phyloP scores from a whole-genome alignment of 2,797 vertebrate genomes.

The Liasis olivaceus region DNA sequence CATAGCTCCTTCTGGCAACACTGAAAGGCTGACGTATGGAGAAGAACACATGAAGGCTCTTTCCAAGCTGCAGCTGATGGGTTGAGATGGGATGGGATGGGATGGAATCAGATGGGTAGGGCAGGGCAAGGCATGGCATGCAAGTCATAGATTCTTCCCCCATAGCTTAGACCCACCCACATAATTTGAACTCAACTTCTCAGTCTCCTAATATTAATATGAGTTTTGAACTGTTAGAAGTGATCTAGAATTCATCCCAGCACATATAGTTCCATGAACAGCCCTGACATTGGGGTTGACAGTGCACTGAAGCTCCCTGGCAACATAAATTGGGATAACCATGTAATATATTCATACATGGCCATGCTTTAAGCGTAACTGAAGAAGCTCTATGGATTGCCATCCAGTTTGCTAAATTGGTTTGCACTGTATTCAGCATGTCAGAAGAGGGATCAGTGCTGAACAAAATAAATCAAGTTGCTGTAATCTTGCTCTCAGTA shows the following conservation, averaged over 20 bases:
- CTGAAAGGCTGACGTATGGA: neutral
- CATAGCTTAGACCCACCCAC: neutral
- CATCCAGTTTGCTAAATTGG: neutral
- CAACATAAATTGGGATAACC: neutral
- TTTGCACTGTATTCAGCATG: neutral
- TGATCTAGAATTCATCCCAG: neutral
- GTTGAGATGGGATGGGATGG: neutral
- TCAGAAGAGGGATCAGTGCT: neutral
- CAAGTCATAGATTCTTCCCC: neutral
- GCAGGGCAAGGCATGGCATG: neutral
- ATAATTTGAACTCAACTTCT: too few species aligned
- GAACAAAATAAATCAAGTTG: neutral
- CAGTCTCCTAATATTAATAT: neutral
- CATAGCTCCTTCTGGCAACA: neutral
- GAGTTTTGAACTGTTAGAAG: neutral
- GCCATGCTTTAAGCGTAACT: neutral
- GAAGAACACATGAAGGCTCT: neutral
- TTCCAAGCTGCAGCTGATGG: neutral
- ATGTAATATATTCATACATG: neutral
- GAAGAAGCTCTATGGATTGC: neutral
- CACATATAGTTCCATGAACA: neutral
- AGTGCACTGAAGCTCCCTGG: neutral
- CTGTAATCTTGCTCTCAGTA: neutral
- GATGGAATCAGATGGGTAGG: neutral
- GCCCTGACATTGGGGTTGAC: neutral